These are phyloP conservation scores for Chunga burmeisteri DNA, from an alignment of 2,113 vertebrate species.

Conservation along the genomic window DNA sequence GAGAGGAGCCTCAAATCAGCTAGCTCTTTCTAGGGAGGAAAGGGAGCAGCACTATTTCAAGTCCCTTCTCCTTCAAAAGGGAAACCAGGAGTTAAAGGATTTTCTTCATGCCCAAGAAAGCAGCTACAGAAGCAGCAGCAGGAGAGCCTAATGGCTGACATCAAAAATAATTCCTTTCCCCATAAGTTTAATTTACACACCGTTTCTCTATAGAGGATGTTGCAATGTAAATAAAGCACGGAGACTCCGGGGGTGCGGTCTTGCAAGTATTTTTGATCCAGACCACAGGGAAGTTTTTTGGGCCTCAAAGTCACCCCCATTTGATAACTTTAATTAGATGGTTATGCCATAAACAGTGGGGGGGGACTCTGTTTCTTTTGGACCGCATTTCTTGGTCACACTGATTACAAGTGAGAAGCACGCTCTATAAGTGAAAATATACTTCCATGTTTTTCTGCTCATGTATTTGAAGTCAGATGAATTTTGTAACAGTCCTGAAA, in stretches of 20 bases:
- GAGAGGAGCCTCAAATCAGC: neutral
- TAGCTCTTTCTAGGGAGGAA: neutral
- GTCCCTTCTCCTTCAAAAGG: neutral
- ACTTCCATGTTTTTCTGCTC: neutral
- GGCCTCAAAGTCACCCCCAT: neutral
- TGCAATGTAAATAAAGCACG: neutral
- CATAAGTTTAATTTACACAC: neutral
- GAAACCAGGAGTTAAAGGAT: neutral
- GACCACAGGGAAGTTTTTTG: neutral
- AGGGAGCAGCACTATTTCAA: neutral
- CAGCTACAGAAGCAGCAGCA: neutral
- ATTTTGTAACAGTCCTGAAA: neutral
- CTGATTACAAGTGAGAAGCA: neutral
- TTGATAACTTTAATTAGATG: slow-evolving; percentile 4
- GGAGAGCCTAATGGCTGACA: neutral
- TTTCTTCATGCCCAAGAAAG: neutral
- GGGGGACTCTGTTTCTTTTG: neutral
- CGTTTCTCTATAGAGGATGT: neutral
- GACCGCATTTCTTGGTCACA: neutral
- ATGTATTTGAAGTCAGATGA: neutral
- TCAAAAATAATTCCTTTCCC: neutral
- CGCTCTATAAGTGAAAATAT: rapidly evolving
- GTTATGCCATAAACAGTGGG: neutral
- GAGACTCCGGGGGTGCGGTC: neutral
- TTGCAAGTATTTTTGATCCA: neutral